These are phyloP conservation scores for Plebejus melissa DNA, from an alignment of 2,888 invertebrate species.

Conservation along the genomic window DNA sequence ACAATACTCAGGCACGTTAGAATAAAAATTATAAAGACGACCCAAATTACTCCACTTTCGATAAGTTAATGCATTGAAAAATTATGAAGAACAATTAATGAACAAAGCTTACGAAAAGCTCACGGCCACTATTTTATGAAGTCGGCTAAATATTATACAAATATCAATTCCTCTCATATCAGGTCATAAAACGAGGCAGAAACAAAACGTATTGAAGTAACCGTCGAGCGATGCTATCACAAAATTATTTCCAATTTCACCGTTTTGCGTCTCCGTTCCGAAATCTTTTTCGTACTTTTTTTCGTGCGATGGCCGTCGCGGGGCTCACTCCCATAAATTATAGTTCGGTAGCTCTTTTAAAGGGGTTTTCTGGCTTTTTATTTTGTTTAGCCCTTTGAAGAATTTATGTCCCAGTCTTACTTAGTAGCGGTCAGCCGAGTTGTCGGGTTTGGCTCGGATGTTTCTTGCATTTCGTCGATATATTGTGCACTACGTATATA, in stretches of 20 bases:
- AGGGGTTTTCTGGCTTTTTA: constrained; percentile 65
- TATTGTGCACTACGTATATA: constrained; percentile 2
- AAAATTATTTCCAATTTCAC: constrained; percentile 79
- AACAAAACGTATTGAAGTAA: constrained; percentile 69
- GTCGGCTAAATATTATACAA: constrained; percentile 20
- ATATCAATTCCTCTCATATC: constrained; percentile 25
- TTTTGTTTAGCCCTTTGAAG: constrained; percentile 75
- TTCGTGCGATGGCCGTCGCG: constrained; percentile 62
- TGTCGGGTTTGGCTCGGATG: constrained; percentile 44
- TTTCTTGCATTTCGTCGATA: constrained; percentile 29
- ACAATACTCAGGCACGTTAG: too few relatives aligned
- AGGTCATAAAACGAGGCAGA: constrained; percentile 34
- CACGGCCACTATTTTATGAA: background rate
- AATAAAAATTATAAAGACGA: too few relatives aligned
- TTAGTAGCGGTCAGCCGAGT: constrained; percentile 71
- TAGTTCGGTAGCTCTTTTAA: constrained; percentile 78
- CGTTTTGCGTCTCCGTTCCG: constrained; percentile 67
- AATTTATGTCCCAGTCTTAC: constrained; percentile 77
- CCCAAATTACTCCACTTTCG: too few relatives aligned
- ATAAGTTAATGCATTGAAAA: too few relatives aligned
- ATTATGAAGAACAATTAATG: too few relatives aligned
- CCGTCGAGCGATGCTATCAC: constrained; percentile 73
- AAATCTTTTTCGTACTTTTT: constrained; percentile 53
- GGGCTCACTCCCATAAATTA: constrained; percentile 71
- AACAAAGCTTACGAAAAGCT: background rate